Base-by-base conservation (phyloP, 2,888 invertebrate genomes). In the Oscheius sp. region DNA sequence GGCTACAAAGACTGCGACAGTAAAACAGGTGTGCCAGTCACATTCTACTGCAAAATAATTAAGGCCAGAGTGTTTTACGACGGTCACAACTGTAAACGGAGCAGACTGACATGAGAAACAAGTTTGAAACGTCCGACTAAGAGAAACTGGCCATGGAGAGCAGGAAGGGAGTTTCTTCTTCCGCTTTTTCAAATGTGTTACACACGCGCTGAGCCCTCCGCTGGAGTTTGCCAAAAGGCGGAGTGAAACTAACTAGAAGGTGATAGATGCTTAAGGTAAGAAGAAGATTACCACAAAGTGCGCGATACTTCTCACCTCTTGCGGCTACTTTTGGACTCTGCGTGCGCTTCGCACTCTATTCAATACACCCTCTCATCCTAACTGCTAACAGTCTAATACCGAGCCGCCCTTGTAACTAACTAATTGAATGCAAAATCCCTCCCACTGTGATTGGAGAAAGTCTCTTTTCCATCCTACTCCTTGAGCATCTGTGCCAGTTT, bases 321-420 rank as follows among this genome's bases (percentile, higher is more conserved):
- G 53, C 55, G 55, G 68, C 37, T 33, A 53, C 37, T 37, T 68
- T 68, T 50, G n/a, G 68, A 55, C 29, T 13, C 68, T 33, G 68
- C 55, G 55, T 47, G 68, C 68, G 55, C 13, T 68, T 68, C 21
- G 13, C 68, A 55, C 68, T 29, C 55, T 55, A 33, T 68, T 68
- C 37, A 68, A 51, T 32, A 10, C 68, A 50, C 29, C 55, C 68
- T 35, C 68, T 68, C 68, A 53, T 68, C 68, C 55, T 32, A 32
- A 65, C 29, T 21, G 51, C 37, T 37, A 42, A 42, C 42, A 42
- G 42, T 42, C 4, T 42, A 60, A 37, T 60, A 60, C 35, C 33
- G 29, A 32, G 57, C 57, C 57, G 57, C 57, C 57, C 57, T 33
- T 57, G 57, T 57, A 57, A 57, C 42, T 42, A 42, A 10, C 57